phyloP scores from a whole-genome alignment of 1,140 invertebrate genomes.

The Homarus americanus region DNA sequence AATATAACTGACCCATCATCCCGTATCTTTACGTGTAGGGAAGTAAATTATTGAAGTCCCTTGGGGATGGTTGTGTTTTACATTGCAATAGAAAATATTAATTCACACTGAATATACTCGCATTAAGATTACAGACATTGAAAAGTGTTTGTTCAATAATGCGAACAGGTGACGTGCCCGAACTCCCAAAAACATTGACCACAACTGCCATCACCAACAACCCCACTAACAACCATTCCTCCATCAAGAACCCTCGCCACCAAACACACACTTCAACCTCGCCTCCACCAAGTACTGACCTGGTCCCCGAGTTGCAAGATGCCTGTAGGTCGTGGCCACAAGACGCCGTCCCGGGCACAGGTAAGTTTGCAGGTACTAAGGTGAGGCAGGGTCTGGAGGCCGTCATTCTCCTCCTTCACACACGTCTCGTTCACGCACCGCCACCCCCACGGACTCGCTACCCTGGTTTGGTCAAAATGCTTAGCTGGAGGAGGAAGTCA shows the following conservation, averaged over 20 bases:
- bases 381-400: not conserved
- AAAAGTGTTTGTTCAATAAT: too few relatives aligned
- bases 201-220: not conserved
- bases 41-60: too few relatives aligned
- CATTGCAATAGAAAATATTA: too few relatives aligned
- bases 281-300: not conserved
- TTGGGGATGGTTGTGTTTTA: too few relatives aligned
- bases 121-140: too few relatives aligned
- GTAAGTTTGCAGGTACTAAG: constrained; percentile 50
- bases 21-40: not conserved
- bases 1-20: not conserved
- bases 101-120: too few relatives aligned
- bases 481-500: not conserved
- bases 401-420: constrained; percentile 13
- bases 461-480: not conserved
- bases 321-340: constrained; percentile 42
- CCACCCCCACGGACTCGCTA: constrained; percentile 44
- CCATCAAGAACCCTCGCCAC: too few relatives aligned
- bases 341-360: not conserved
- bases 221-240: too few relatives aligned
- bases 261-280: too few relatives aligned
- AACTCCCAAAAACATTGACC: too few relatives aligned
- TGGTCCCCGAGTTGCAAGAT: constrained; percentile 15
- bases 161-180: too few relatives aligned
- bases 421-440: constrained; percentile 48